Percentiles rank a stretch among this genome's conserved stretches.
These are phyloP conservation scores for Aurelia sp. DNA, from an alignment of 30 jellyfish, hydroid and myxozoan species.

Conservation along the genomic window DNA sequence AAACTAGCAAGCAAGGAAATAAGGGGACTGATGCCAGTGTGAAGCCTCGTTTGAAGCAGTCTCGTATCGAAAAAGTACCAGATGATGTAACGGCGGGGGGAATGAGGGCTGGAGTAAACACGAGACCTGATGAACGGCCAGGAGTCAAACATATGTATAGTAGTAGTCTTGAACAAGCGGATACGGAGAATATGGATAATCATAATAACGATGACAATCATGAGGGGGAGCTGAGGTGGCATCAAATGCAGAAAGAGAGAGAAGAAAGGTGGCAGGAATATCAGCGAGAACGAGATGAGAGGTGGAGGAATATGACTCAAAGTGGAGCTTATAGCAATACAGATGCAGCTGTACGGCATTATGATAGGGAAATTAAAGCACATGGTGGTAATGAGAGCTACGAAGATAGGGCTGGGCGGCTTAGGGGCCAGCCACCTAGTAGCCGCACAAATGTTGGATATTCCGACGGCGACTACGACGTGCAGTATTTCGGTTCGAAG, in stretches of 20 bases:
- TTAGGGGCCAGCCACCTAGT: neutral
- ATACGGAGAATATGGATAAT: slow-evolving; percentile 7
- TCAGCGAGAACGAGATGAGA: slow-evolving; percentile 39
- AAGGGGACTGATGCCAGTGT: neutral
- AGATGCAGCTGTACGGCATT: neutral
- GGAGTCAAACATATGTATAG: slow-evolving; percentile 2
- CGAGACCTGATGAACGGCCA: neutral
- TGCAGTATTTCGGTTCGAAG: neutral
- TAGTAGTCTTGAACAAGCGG: slow-evolving; percentile 44
- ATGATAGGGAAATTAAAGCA: neutral
- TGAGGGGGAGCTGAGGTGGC: slow-evolving; percentile 46
- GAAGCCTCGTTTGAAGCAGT: slow-evolving; percentile 44
- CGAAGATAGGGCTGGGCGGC: neutral
- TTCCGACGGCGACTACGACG: neutral
- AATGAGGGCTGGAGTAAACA: neutral
- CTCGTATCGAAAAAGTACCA: slow-evolving; percentile 8
- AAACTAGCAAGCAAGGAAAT: neutral
- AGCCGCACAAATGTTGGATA: neutral
- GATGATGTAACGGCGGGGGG: neutral
- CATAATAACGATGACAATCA: neutral
- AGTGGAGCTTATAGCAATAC: neutral
- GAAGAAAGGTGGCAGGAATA: slow-evolving; percentile 60
- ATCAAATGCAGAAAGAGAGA: slow-evolving; percentile 41
- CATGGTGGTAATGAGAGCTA: neutral
- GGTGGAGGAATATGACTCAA: slow-evolving; percentile 33